Base-by-base conservation (phyloP, 2,113 vertebrate species). In the Phrynosoma platyrhinos region DNA sequence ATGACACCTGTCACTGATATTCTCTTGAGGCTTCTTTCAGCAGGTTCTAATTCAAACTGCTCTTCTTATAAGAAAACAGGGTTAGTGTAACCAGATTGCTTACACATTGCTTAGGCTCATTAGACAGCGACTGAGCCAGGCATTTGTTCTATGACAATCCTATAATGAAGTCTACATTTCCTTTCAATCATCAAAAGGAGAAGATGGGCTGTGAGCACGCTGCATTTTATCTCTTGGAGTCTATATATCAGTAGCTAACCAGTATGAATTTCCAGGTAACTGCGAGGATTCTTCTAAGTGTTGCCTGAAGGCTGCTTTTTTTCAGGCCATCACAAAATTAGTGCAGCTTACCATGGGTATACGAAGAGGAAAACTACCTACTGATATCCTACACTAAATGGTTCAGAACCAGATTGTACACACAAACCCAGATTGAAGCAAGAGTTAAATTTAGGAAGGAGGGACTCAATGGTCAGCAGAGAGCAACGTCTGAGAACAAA, bases 21-120 rank as follows among this genome's bases (percentile, higher is more conserved):
- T 42, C 25, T n/a, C 14, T 9, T 6, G 55, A 64, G 14, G 55
- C 27, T 64, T 77, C 58, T 23, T 91, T 86, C 40, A 77, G 83
- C 76, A 78, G 58, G 69, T 64, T 86, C 72, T 89, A 76, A 53
- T 79, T 87, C 83, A 90, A 90, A 84, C 84, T 80, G 30, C 82
- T 87, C 79, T 52, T 79, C 75, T 1, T 68, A 91, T 83, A 81
- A 89, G 9, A 52, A 12, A 42, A 55, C 32, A 86, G 81, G 92
- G 81, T 58, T 2, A 42, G 14, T 68, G 91, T 85, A 32, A 69
- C 0, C 7, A 47, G 7, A 47, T 47, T 47, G 47, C 68, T n/a
- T 69, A 3, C 6, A 18, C 13, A 2, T 5, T 0, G 40, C 42
- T 84, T 90, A 66, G 90, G 85, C 89, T 84, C 89, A 85, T 77